A percentile compares a stretch with the other conserved stretches of the same genome.
These are phyloP conservation scores for Taeniopygia guttata DNA, from an alignment of 2,797 vertebrate genomes.

Conservation along the genomic window DNA sequence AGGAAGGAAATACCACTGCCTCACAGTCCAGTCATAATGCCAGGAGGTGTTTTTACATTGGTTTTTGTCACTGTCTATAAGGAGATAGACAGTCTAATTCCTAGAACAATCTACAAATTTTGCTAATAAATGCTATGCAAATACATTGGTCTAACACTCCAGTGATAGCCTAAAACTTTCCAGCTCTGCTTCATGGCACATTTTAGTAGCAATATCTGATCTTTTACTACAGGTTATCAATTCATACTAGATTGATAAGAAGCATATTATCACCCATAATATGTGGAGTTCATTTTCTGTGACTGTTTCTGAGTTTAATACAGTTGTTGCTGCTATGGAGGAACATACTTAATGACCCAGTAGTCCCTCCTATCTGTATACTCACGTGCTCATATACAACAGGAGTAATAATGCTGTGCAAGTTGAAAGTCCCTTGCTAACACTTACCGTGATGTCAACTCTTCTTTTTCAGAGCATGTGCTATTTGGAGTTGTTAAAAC, in stretches of 20 bases:
- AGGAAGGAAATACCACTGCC: neutral
- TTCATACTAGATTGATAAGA: neutral
- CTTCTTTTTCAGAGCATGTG: neutral
- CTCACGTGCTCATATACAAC: neutral
- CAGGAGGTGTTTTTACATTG: neutral
- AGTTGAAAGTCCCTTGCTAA: neutral
- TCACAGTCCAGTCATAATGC: neutral
- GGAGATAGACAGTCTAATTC: neutral
- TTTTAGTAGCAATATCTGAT: neutral
- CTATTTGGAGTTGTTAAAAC: neutral
- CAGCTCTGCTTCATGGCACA: neutral
- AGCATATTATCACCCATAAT: neutral
- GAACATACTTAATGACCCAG: neutral
- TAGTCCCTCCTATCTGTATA: neutral
- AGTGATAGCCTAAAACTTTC: neutral
- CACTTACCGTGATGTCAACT: neutral
- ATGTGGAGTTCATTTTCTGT: neutral
- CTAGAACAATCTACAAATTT: neutral
- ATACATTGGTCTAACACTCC: neutral
- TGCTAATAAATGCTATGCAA: neutral
- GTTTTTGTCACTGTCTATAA: neutral
- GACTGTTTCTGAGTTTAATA: neutral
- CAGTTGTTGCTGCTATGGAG: neutral
- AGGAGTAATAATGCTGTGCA: neutral
- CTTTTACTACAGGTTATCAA: neutral